phyloP scores from a whole-genome alignment of 2,888 invertebrate genomes.

The Zonitis immaculata region DNA sequence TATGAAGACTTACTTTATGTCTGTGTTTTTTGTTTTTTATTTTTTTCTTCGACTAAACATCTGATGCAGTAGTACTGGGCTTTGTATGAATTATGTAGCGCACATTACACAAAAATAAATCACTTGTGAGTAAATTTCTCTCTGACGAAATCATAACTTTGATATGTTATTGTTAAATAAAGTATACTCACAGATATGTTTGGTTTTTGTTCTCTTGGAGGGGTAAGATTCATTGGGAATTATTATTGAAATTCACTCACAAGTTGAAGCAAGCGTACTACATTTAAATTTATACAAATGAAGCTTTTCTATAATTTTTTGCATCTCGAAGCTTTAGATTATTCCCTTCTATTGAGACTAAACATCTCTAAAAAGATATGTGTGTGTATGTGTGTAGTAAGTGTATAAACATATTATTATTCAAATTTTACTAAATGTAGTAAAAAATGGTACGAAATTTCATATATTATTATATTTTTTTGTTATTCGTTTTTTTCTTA shows the following conservation, averaged over 20 bases:
- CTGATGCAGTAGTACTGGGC: conserved; percentile 5
- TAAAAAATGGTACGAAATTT: conserved; percentile 45
- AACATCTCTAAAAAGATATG: conserved; percentile 35
- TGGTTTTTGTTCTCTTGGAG: background rate
- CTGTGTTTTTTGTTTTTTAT: no score
- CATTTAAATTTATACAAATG: conserved; percentile 16
- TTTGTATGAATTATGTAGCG: conserved; percentile 7
- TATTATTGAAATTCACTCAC: conserved; percentile 19
- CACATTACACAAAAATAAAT: conserved; percentile 18
- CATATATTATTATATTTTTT: no score
- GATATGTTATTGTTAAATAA: background rate
- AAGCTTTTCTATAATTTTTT: conserved; percentile 13
- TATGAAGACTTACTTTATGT: background rate
- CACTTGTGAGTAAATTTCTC: conserved; percentile 16
- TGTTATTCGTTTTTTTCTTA: conserved; percentile 20
- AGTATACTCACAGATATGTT: background rate
- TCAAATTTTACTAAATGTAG: conserved; percentile 36
- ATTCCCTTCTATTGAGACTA: conserved; percentile 15
- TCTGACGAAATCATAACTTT: background rate
- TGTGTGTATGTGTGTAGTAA: conserved; percentile 14
- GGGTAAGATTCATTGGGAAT: no score
- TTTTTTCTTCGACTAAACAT: conserved; percentile 10
- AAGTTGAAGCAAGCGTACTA: conserved; percentile 21
- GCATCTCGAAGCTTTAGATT: background rate
- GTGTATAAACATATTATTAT: conserved; percentile 41